These are phyloP conservation scores for Diadumene lineata DNA, from an alignment of 92 coral and sea anemone species.

Conservation along the genomic window DNA sequence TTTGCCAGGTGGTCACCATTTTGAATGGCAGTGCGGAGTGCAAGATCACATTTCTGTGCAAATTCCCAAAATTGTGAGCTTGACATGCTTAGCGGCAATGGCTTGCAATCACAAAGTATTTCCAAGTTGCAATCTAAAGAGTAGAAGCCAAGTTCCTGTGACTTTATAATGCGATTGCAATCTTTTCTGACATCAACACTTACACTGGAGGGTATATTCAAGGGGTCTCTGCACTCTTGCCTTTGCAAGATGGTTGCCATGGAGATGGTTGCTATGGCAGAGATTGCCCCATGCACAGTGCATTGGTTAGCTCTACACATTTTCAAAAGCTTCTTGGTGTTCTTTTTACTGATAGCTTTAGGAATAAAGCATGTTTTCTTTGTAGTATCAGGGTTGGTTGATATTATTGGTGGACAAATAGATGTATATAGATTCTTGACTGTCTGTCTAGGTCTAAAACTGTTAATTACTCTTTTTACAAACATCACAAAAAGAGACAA, in stretches of 20 bases:
- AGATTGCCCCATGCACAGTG: slow-evolving; percentile 65
- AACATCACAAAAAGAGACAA: slow-evolving; percentile 17
- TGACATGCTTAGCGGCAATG: slow-evolving; percentile 2
- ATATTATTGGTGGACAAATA: slow-evolving; percentile 60
- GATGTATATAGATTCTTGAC: slow-evolving; percentile 62
- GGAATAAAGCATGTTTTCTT: slow-evolving; percentile 77
- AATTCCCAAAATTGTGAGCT: slow-evolving; percentile 61
- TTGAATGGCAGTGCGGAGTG: slow-evolving; percentile 42
- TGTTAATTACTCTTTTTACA: slow-evolving; percentile 20
- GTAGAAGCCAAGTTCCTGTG: slow-evolving; percentile 54
- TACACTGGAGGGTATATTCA: slow-evolving; percentile 55
- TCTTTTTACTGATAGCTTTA: slow-evolving; percentile 35
- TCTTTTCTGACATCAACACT: slow-evolving; percentile 54
- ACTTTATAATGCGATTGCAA: slow-evolving; percentile 48
- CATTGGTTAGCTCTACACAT: slow-evolving; percentile 62
- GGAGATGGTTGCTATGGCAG: slow-evolving; percentile 68
- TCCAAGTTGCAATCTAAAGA: slow-evolving; percentile 47
- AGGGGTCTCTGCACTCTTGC: slow-evolving; percentile 38
- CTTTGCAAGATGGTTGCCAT: slow-evolving; percentile 67
- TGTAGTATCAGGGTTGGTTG: slow-evolving; percentile 34
- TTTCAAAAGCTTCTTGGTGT: slow-evolving; percentile 30
- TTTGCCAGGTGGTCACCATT: slow-evolving; percentile 48
- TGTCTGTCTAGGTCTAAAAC: slow-evolving; percentile 10
- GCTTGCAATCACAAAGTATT: slow-evolving; percentile 14
- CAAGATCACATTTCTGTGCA: slow-evolving; percentile 49